Percentiles rank a stretch among this genome's conserved stretches.
phyloP scores from a whole-genome alignment of 1,140 invertebrate genomes.

The Cylas formicarius region DNA sequence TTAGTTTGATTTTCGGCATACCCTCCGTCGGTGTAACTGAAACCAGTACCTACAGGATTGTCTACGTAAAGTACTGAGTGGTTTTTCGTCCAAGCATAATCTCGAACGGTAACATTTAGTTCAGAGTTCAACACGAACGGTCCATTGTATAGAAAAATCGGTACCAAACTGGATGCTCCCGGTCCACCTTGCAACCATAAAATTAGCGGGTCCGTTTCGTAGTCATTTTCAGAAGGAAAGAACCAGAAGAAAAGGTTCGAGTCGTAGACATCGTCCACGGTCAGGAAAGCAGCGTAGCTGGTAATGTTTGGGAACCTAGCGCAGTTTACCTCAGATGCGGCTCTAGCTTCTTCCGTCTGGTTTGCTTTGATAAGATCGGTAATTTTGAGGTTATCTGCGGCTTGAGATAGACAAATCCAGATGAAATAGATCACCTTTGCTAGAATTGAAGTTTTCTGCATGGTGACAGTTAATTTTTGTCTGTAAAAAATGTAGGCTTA shows the following conservation, averaged over 20 bases:
- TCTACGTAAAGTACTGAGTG: conserved; percentile 76
- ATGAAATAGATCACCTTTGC: too few species aligned
- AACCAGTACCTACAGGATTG: conserved; percentile 76
- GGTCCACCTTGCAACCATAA: conserved; percentile 72
- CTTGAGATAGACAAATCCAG: too few species aligned
- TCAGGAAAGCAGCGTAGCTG: conserved; percentile 59
- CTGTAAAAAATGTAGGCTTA: too few species aligned
- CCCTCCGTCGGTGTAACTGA: conserved; percentile 62
- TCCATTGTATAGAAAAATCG: conserved; percentile 55
- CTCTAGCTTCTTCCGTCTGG: conserved; percentile 39
- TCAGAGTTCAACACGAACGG: conserved; percentile 11
- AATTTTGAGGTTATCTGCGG: too few species aligned
- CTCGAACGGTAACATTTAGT: conserved; percentile 27
- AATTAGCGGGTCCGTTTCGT: conserved; percentile 51
- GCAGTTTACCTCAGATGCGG: conserved; percentile 11
- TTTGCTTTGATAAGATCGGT: too few species aligned
- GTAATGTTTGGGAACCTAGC: conserved; percentile 25
- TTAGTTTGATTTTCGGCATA: conserved; percentile 56
- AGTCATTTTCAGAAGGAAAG: conserved; percentile 52
- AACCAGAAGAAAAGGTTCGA: conserved; percentile 74
- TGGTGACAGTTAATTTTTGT: too few species aligned
- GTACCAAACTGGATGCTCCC: conserved; percentile 52
- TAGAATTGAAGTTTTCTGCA: too few species aligned
- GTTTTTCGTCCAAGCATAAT: conserved; percentile 63
- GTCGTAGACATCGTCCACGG: conserved; percentile 54